Evolutionary conservation across 2,888 invertebrate species (phyloP).

Genomic region (Orchesellides sinensis): DNA sequence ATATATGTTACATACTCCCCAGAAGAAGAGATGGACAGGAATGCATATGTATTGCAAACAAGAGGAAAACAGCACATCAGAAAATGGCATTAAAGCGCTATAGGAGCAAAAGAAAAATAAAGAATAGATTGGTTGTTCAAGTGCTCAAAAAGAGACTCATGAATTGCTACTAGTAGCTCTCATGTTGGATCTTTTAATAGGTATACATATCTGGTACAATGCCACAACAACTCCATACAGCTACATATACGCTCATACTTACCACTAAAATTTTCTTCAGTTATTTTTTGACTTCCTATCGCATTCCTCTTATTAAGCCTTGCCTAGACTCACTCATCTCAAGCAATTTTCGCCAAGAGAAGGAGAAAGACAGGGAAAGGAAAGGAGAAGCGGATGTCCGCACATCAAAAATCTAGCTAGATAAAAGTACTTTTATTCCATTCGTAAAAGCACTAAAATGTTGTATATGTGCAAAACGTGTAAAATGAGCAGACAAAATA

Average conservation of each 20-base stretch:
- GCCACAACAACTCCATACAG: slow-evolving; percentile 10
- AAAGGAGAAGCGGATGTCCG: slow-evolving; percentile 31
- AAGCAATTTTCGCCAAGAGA: not conserved
- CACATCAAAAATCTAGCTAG: slow-evolving; percentile 24
- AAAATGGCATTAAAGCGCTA: slow-evolving; percentile 3
- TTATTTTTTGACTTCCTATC: slow-evolving; percentile 3
- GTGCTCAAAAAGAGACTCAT: slow-evolving; percentile 20
- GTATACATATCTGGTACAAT: too few relatives aligned
- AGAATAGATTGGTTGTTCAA: slow-evolving; percentile 17
- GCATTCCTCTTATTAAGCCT: not conserved
- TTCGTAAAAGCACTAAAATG: slow-evolving; percentile 33
- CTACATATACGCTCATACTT: not conserved
- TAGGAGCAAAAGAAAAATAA: not conserved
- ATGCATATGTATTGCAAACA: not conserved
- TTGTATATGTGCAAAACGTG: slow-evolving; percentile 31
- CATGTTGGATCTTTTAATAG: slow-evolving; percentile 7
- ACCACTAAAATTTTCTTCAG: not conserved
- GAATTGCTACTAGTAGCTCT: slow-evolving; percentile 30
- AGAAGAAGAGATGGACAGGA: not conserved
- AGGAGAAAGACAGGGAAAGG: not conserved
- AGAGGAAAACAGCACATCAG: not conserved
- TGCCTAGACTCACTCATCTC: not conserved
- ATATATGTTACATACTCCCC: not conserved
- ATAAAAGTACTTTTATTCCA: slow-evolving; percentile 2
- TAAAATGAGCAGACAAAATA: slow-evolving; percentile 26